Evolutionary conservation across 2,113 vertebrate species (phyloP), one percentile per base, ranked within the genome.

Genomic region (Sphaerodactylus townsendi): DNA sequence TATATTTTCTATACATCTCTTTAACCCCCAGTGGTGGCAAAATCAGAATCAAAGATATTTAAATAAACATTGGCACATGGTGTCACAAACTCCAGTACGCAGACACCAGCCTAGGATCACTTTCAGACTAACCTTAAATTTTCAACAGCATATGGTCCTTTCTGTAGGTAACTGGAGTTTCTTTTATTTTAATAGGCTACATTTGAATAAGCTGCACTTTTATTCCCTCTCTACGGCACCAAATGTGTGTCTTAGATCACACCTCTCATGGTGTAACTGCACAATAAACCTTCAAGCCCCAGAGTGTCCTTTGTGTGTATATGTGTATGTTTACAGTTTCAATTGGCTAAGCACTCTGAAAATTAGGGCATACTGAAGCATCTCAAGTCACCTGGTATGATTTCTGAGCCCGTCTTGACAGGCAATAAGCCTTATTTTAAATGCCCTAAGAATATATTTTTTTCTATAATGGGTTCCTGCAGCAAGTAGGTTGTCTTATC

Each of bases 381-480:
- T 39, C 48, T 53, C 21, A 19, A 50, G 48, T n/a, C n/a, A n/a
- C n/a, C n/a, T n/a, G 69, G 21, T 33, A 25, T 53, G n/a, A 80
- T 90, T 88, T 84, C n/a, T 68, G n/a, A 56, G 56, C 56, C 23
- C 23, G 1, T 35, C 48, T 62, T n/a, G n/a, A n/a, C n/a, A n/a
- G n/a, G n/a, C n/a, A n/a, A n/a, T n/a, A n/a, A n/a, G n/a, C n/a
- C n/a, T n/a, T n/a, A n/a, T n/a, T n/a, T n/a, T n/a, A n/a, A n/a
- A n/a, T n/a, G n/a, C n/a, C 33, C 33, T 65, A 46, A 48, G 19
- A 35, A 65, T 3, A 5, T 44, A 64, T 62, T 17, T 53, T 53
- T 53, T 9, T 64, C 2, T 48, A 48, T 35, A 23, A 82, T 35
- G 48, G 30, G n/a, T 46, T 56, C 21, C 50, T 37, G 10, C 33